A percentile compares a stretch with the other conserved stretches of the same genome.
Conservation (phyloP, 2,797 vertebrate species). For the Picus viridis region DNA sequence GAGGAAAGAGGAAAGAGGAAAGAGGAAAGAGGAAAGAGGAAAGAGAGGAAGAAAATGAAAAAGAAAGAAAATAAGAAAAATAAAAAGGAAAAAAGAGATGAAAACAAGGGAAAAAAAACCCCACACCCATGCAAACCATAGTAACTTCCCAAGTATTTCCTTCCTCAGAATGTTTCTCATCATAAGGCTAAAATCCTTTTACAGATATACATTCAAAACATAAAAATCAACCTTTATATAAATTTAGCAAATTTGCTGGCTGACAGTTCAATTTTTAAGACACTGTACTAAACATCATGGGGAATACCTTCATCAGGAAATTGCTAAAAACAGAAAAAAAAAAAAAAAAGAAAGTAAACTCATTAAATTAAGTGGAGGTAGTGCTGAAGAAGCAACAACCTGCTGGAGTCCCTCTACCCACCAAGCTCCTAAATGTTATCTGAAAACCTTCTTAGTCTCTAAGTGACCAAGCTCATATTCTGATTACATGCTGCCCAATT, state of each 20-base stretch:
- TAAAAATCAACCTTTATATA: conserved; percentile 17
- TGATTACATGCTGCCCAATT: background rate
- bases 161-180: background rate
- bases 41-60: too few relatives aligned
- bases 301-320: conserved; percentile 21
- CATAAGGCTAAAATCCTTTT: conserved; percentile 20
- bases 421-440: conserved; percentile 3
- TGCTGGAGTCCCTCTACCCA: background rate
- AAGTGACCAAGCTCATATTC: background rate
- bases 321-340: background rate
- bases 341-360: background rate
- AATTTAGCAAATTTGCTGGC: background rate
- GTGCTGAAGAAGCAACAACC: background rate
- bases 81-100: background rate
- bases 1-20: too few relatives aligned
- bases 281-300: background rate
- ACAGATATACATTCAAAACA: conserved; percentile 16
- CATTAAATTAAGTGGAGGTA: background rate
- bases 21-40: too few relatives aligned
- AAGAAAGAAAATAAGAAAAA: too few relatives aligned
- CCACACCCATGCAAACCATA: background rate
- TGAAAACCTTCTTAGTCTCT: background rate
- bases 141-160: background rate
- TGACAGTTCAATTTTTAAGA: conserved; percentile 37
- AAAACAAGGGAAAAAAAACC: background rate